Base-by-base conservation (phyloP, 2,888 invertebrate genomes). In the Chymomyza amoena region DNA sequence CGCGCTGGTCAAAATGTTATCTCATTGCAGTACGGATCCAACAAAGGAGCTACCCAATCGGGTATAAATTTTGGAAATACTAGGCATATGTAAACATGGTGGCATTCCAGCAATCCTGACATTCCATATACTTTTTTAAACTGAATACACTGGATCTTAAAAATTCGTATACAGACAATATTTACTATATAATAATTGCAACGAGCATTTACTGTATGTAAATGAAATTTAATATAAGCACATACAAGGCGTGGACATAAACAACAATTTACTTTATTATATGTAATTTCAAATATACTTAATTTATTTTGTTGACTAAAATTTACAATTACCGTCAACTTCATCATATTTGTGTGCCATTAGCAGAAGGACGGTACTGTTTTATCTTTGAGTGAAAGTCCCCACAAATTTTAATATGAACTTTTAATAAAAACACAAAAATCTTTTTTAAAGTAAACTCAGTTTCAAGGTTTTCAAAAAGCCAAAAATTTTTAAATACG, bases 11-110 rank as follows among this genome's bases (percentile, higher is more conserved):
- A 98, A 89, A 96, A 96, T 62, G 96, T 99, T 72, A 99, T 98
- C 91, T 96, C 97, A 66, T 94, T 98, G 69, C 99, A 99, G 91
- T 98, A 98, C 92, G 99, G 99, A 71, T 97, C 97, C 89, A 99
- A 99, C 94, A 99, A 99, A 92, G 99, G 99, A 36, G 99, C 99
- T 86, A 98, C 93, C 90, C 98, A 98, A 92, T 96, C 97, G 79
- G 99, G 99, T 69, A 97, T 98, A 91, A 99, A 97, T 92, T 97
- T 99, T 89, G 99, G 99, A 84, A 98, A 98, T 93, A 98, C 98
- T 88, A 94, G 98, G 92, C 98, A 99, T 93, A 98, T 98, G 97
- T 98, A 96, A 95, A 93, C 10, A 28, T 70, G 66, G n/a, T n/a
- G 66, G 9, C 18, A n/a, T 20, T 15, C 51, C 56, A 16, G 28